Conservation (phyloP, 2,113 vertebrate genomes). For the Serinus canaria region DNA sequence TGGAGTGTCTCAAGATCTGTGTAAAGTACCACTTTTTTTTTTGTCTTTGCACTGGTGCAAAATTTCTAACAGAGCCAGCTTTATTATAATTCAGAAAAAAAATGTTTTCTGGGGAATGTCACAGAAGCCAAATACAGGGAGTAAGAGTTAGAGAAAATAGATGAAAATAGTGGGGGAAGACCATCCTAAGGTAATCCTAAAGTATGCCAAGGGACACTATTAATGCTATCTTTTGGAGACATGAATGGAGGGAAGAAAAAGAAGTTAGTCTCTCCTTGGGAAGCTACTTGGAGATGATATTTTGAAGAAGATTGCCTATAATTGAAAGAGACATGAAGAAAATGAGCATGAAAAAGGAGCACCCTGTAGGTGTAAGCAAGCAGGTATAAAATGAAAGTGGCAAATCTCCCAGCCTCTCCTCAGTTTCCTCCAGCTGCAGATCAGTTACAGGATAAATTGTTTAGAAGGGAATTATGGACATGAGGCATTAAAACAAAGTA, state of each 20-base stretch:
- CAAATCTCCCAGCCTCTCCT: neutral
- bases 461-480: neutral
- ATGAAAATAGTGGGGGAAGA: neutral
- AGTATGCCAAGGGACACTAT: neutral
- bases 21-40: neutral
- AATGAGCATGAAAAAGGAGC: neutral
- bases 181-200: neutral
- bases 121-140: neutral
- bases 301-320: neutral
- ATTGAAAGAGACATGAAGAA: neutral
- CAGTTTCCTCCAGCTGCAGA: neutral
- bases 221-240: neutral
- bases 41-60: neutral
- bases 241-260: neutral
- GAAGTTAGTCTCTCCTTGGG: neutral
- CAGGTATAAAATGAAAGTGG: neutral
- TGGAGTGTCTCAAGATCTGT: neutral
- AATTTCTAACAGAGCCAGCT: neutral
- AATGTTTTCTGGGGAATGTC: neutral
- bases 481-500: neutral
- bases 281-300: neutral
- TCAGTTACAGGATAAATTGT: neutral
- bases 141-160: neutral
- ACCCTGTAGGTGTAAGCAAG: neutral
- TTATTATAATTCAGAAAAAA: neutral